Evolutionary conservation across 2,797 vertebrate species (phyloP).

Genomic region (Chaetophractus vellerosus): DNA sequence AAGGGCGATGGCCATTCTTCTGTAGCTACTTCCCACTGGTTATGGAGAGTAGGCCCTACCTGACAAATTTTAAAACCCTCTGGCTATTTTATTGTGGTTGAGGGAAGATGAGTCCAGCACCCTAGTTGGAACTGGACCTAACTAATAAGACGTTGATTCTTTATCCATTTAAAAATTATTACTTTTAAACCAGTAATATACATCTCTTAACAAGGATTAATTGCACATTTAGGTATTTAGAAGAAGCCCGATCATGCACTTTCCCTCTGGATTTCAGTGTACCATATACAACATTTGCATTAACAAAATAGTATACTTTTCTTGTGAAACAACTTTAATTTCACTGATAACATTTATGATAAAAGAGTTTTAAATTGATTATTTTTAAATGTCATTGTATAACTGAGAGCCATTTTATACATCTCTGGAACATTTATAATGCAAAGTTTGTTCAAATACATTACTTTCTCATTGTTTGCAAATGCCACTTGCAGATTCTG

Average conservation of each 20-base stretch:
- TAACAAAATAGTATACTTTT: neutral
- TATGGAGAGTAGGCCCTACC: no score
- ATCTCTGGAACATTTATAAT: conserved; percentile 18
- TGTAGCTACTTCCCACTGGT: no score
- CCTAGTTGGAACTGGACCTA: no score
- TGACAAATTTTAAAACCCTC: no score
- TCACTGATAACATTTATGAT: conserved; percentile 4
- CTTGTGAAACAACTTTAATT: neutral
- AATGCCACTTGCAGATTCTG: neutral
- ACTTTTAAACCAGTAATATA: no score
- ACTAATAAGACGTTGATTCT: no score
- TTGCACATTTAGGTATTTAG: neutral
- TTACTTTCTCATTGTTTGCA: conserved; percentile 2
- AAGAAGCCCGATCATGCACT: neutral
- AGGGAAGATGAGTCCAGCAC: no score
- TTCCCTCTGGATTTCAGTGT: neutral
- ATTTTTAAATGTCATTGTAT: conserved; percentile 38
- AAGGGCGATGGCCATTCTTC: no score
- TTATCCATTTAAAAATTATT: no score
- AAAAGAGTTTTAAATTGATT: conserved; percentile 39
- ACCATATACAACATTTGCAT: neutral
- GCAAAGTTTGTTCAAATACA: conserved; percentile 2
- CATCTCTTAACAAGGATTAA: no score
- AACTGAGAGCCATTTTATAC: neutral
- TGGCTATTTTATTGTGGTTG: no score